Evolutionary conservation across 2,113 vertebrate species (phyloP), one percentile per base, ranked within the genome.

Genomic region (Chamaea fasciata): DNA sequence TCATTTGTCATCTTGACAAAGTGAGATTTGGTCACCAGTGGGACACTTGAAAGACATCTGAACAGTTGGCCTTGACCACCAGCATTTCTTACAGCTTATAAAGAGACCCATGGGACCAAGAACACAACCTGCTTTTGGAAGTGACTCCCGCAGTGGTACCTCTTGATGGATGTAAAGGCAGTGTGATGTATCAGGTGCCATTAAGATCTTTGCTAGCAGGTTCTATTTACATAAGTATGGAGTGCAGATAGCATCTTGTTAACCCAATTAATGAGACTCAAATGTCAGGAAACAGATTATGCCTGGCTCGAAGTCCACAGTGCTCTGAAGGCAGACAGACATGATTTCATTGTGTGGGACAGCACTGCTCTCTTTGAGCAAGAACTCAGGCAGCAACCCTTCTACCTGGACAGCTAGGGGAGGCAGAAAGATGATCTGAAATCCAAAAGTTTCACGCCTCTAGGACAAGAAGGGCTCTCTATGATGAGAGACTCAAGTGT

Each of bases 1-100:
- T 81, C 90, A 98, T 97, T 97, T 97, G 96, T 98, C 97, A 97
- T 98, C 93, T 89, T 98, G 97, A 98, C 97, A 97, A 96, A 98
- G 91, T 89, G 95, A 97, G 96, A 97, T 97, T 96, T 73, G 35
- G 95, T 97, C 97, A 96, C 96, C 94, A 64, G 87, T 95, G 95
- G 97, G 97, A 97, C 95, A 93, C 79, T 95, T 95, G 93, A 96
- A 97, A 98, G 96, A 96, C 96, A 97, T 97, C 91, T 96, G 95
- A 93, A 97, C 35, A 33, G 88, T 80, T 97, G 95, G 96, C 96
- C 90, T 97, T 63, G 77, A 97, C 96, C 97, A 96, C 95, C 84
- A 94, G 95, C 95, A 90, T 97, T 95, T 97, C 96, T 94, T 67
- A 86, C 56, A 49, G 93, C 79, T 94, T 95, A 84, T 92, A 96